Evolutionary conservation across 2,888 invertebrate genomes (phyloP), one percentile per base, ranked within the genome.

Genomic region (Entomobrya multifasciata): DNA sequence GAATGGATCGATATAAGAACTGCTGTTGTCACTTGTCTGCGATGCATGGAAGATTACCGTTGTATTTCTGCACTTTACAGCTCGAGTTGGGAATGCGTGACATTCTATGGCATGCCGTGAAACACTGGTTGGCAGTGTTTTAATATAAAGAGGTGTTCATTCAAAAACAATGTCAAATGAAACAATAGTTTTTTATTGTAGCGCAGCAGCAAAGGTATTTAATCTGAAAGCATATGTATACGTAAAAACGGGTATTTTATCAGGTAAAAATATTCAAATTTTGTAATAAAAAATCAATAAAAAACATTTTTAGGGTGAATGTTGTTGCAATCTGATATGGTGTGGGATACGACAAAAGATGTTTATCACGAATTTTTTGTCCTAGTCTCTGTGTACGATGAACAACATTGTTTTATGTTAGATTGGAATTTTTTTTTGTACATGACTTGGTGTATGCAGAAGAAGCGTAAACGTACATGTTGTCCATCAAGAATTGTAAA

Each of bases 1-100:
- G 60, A 11, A 30, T 13, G 67, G 67, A 67, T 41, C 67, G 67
- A 67, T 67, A 20, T 36, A 41, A 36, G 65, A 65, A 36, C 20
- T 27, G 41, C 41, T 52, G n/a, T 17, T 44, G 8, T 8, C 5
- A 36, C 36, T 36, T 36, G 4, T 36, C 36, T 36, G 20, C 13
- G 67, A 44, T 67, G 67, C 67, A 67, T 67, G 67, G 67, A 67
- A 67, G n/a, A 65, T 65, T 65, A 17, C 65, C 65, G 36, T 65
- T 65, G 25, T 44, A 47, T 44, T 70, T 70, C 15, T 25, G 52
- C 17, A 13, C 25, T 25, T 22, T n/a, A 60, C 13, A 25, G 60
- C 60, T 10, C 15, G 60, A 25, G 22, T 13, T 60, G 22, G 22
- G 60, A 60, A 60, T 65, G 65, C 30, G 13, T 65, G 22, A 36